Conservation (phyloP, 1,140 invertebrate genomes). For the Drosophila teissieri region DNA sequence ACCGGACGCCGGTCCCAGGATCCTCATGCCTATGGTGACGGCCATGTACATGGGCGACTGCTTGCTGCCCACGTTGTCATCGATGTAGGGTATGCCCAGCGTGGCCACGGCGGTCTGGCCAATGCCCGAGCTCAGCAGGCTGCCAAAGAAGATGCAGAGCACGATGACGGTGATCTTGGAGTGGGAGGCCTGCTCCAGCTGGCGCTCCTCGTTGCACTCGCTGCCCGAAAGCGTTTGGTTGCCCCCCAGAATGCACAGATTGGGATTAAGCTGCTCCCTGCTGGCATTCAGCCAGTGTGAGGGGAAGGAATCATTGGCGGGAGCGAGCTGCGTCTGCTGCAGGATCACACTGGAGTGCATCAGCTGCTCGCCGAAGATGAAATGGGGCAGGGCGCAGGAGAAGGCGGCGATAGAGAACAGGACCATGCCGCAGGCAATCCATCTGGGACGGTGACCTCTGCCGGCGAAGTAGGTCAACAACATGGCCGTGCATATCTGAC, state of each 20-base stretch:
- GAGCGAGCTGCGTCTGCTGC: constrained; percentile 27
- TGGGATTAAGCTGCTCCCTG: constrained; percentile 57
- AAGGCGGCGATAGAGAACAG: constrained; percentile 94
- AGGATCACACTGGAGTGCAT: constrained; percentile 77
- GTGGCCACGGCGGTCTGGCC: constrained; percentile 97
- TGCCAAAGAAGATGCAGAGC: constrained; percentile 94
- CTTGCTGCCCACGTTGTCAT: constrained; percentile 95
- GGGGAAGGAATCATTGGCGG: background rate
- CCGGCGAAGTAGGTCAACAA: constrained; percentile 97
- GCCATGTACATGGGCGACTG: constrained; percentile 97
- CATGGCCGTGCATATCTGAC: constrained; percentile 95
- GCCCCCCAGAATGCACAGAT: constrained; percentile 68
- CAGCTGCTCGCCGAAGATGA: constrained; percentile 91
- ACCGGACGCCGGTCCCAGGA: constrained; percentile 94
- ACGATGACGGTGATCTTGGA: constrained; percentile 92
- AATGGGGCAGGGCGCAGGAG: constrained; percentile 93
- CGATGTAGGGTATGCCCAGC: constrained; percentile 96
- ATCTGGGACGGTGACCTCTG: constrained; percentile 96
- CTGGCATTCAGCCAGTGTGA: constrained; percentile 48
- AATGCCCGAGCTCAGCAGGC: constrained; percentile 94
- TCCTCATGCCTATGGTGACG: constrained; percentile 95
- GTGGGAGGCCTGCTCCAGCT: constrained; percentile 88
- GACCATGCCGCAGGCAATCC: constrained; percentile 97
- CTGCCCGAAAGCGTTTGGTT: constrained; percentile 58
- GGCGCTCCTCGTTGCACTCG: constrained; percentile 86